Evolutionary conservation across 92 coral and sea anemone genomes (phyloP), one percentile per base, ranked within the genome.

Genomic region (Bergia sp.): DNA sequence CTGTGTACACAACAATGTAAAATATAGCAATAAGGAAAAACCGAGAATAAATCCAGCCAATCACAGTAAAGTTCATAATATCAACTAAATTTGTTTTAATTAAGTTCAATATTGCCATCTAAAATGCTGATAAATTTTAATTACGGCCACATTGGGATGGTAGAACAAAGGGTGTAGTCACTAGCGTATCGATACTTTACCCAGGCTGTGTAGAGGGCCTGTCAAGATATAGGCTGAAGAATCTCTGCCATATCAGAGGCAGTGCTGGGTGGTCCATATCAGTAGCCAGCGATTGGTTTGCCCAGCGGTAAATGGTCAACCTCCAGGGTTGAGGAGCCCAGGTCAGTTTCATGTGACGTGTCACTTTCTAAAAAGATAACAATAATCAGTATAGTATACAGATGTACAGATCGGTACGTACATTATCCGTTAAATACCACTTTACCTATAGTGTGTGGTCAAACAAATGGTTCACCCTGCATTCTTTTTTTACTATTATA

Each of bases 201-300:
- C 99, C 98, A 11, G 96, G 97, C 37, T 95, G 91, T 13, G 97
- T 92, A 49, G 91, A 77, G n/a, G 98, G 94, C 16, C 98, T 90
- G 88, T 91, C 93, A 21, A 97, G 95, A 55, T 94, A 97, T 41
- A 94, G 91, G 43, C 89, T 88, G 44, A 97, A 97, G 87, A 97
- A 97, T 41, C 92, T 93, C 86, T 97, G 99, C 99, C 99, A 97
- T 50, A 97, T 95, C 37, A 95, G 91, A 3, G 99, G 98, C 37
- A 97, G 83, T 39, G 86, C 75, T 0, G 99, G 98, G 77, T 97
- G 98, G 61, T 94, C 96, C 91, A 93, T 88, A 16, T 91, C 96
- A 15, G 96, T 91, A 8, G 88, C 93, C 89, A 97, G 77, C 50
- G 98, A 93, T 80, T 96, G 95, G 67, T 94, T 93, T 5, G 99